A percentile compares a stretch with the other conserved stretches of the same genome.
phyloP scores from a whole-genome alignment of 2,888 invertebrate species.

The Candidula unifasciata region DNA sequence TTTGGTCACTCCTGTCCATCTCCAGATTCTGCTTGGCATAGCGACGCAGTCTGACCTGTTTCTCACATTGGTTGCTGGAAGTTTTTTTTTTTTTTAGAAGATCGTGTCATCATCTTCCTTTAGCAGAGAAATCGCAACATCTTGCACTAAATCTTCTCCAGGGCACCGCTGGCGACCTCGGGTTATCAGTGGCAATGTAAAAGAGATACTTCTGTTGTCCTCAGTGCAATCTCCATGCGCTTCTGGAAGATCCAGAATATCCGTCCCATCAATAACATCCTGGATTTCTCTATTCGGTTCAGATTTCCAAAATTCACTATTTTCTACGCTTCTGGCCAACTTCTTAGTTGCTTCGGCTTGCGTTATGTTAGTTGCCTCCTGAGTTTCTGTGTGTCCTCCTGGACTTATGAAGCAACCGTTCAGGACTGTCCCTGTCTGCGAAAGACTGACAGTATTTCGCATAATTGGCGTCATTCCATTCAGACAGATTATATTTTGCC shows the following conservation, averaged over 20 bases:
- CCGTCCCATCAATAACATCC: too few species aligned
- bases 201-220: too few species aligned
- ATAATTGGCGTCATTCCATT: constrained; percentile 78
- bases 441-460: constrained; percentile 78
- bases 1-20: constrained; percentile 94
- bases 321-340: constrained; percentile 76
- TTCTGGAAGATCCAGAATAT: too few species aligned
- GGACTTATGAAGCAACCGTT: constrained; percentile 74
- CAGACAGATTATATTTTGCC: constrained; percentile 77
- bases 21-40: constrained; percentile 90
- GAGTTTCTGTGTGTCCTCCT: constrained; percentile 74
- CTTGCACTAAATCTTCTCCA: too few species aligned
- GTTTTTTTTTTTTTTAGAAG: too few species aligned
- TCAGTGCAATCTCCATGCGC: too few species aligned
- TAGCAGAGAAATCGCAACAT: too few species aligned
- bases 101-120: too few species aligned
- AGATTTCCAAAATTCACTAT: constrained; percentile 78
- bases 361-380: constrained; percentile 74
- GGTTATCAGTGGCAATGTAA: too few species aligned
- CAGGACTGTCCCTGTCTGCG: constrained; percentile 76
- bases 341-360: constrained; percentile 77
- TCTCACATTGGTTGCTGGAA: too few species aligned
- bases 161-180: too few species aligned
- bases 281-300: constrained; percentile 77
- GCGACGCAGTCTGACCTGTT: constrained; percentile 85